Evolutionary conservation across 1,140 invertebrate species (phyloP), one percentile per base, ranked within the genome.

Genomic region (Bombus ignitus): DNA sequence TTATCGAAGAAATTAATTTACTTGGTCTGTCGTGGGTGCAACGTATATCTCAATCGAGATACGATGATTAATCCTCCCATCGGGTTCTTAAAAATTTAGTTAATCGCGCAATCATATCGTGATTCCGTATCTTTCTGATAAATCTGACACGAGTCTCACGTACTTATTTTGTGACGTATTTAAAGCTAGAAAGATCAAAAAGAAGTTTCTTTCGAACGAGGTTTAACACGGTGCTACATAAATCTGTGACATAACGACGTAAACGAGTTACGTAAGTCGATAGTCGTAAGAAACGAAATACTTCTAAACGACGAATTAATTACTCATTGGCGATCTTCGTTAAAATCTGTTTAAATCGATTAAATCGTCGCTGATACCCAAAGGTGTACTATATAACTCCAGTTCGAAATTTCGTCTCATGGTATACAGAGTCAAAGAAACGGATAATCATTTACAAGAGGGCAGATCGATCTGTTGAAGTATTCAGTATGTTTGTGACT

Each of bases 341-440:
- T 53, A 6, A 1, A n/a, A 62, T 62, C 28, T 13, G 0, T 12
- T 4, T 0, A 13, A n/a, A 28, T 62, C 25, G 22, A 62, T 1
- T 5, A 4, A 62, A 62, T n/a, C 12, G 10, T 62, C 28, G 0
- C 4, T 0, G 28, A n/a, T 5, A 12, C 3, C 1, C 4, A n/a
- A 62, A 1, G 1, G 3, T 62, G 3, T 62, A 4, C 10, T 28
- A 0, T 44, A 2, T 12, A 13, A 62, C 10, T 5, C 0, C 12
- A 8, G 13, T 66, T 66, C 5, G 18, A 66, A 37, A 32, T 25
- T 37, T 68, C n/a, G 66, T 18, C 32, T 9, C 15, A 1, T 9
- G 1, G 0, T 35, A 2, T 37, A 22, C 32, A 18, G 8, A 9
- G 1, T 28, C 0, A 12, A 70, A 39, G 10, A 70, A 28, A 2